phyloP scores from a whole-genome alignment of 2,113 vertebrate genomes.

The Anolis sagrei region DNA sequence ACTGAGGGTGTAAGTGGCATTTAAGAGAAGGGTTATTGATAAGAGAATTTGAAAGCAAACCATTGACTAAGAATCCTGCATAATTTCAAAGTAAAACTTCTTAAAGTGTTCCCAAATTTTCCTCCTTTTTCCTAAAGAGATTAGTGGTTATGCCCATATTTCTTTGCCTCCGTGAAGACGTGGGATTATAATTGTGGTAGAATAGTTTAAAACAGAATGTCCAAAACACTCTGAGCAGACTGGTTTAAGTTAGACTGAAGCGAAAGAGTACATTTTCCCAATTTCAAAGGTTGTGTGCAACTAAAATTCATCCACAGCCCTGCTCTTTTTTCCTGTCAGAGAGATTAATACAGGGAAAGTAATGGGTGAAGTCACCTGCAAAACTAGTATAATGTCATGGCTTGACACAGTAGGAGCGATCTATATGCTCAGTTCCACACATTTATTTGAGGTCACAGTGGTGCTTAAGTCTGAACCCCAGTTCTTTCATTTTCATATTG shows the following conservation, averaged over 20 bases:
- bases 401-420: neutral
- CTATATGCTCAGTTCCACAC: neutral
- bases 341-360: neutral
- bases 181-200: neutral
- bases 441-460: conserved; percentile 6
- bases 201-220: neutral
- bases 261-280: neutral
- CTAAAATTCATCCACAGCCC: neutral
- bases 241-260: neutral
- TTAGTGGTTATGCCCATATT: neutral
- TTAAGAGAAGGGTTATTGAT: too few species aligned
- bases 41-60: neutral
- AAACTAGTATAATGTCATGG: neutral
- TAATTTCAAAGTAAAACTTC: neutral
- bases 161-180: neutral
- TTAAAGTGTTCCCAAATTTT: neutral
- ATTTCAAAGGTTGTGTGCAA: too few species aligned
- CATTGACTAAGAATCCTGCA: neutral
- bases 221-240: neutral
- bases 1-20: too few species aligned
- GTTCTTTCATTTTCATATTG: conserved; percentile 39
- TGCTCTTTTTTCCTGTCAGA: neutral
- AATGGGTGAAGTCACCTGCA: neutral
- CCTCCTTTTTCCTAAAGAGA: too few species aligned
- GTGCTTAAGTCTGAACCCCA: conserved; percentile 28